A percentile compares a stretch with the other conserved stretches of the same genome.
phyloP scores from a whole-genome alignment of 2,797 vertebrate genomes.

The Gallinago solitaria region DNA sequence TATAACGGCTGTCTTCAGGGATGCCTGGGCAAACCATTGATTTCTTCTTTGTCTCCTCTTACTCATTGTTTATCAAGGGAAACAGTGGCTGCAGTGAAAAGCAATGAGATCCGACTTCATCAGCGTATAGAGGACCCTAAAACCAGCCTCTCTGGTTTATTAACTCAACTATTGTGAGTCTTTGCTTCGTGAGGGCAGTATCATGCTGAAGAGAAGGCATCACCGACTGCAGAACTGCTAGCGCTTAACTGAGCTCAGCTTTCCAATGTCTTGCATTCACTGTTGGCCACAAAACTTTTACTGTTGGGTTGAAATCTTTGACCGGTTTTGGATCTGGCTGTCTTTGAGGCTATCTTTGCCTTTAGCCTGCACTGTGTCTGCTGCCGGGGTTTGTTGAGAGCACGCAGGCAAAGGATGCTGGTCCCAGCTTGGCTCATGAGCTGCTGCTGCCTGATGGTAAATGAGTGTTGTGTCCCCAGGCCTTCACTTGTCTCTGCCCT shows the following conservation, averaged over 20 bases:
- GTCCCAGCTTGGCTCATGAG: not conserved
- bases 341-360: not conserved
- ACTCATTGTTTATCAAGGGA: not conserved
- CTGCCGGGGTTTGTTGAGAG: not conserved
- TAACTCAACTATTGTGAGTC: not conserved
- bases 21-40: not conserved
- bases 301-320: not conserved
- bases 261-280: not conserved
- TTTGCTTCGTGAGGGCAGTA: not conserved
- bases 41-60: not conserved
- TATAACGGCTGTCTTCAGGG: not conserved
- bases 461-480: not conserved
- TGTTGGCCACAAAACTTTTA: not conserved
- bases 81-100: not conserved
- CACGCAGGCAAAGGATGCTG: not conserved
- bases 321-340: not conserved
- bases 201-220: not conserved
- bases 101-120: not conserved
- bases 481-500: not conserved
- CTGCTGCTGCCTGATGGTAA: not conserved
- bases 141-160: not conserved
- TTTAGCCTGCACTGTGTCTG: not conserved
- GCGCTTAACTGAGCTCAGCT: not conserved
- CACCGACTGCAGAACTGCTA: not conserved
- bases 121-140: not conserved